phyloP scores from a whole-genome alignment of 2,113 vertebrate species.

The Ibidorhyncha struthersii region DNA sequence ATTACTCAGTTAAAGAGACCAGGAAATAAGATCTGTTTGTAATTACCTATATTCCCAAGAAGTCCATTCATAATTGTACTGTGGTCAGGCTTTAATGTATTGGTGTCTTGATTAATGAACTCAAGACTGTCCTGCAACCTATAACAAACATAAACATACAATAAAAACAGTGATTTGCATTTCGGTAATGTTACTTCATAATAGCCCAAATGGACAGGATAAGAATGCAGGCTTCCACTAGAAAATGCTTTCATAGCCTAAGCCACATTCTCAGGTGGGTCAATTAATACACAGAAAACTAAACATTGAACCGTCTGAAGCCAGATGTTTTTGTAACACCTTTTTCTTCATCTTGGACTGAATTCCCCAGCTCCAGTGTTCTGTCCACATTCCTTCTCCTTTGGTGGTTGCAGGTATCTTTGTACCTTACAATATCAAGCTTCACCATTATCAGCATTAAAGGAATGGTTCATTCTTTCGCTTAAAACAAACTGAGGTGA shows the following conservation, averaged over 20 bases:
- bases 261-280: background rate
- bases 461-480: background rate
- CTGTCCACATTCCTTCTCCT: background rate
- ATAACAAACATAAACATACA: background rate
- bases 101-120: constrained; percentile 93
- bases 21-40: constrained; percentile 32
- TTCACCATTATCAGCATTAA: background rate
- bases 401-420: background rate
- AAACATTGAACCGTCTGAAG: background rate
- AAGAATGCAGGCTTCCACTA: background rate
- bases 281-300: background rate
- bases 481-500: background rate
- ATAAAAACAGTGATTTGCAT: background rate
- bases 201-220: background rate
- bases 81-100: constrained; percentile 88
- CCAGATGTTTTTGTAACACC: background rate
- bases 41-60: constrained; percentile 94
- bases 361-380: background rate
- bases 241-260: background rate
- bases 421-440: background rate
- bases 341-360: background rate
- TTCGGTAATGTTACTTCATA: background rate
- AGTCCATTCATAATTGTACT: constrained; percentile 87
- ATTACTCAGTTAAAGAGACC: background rate
- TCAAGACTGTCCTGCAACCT: constrained; percentile 98